Base-by-base conservation (phyloP, 2,888 invertebrate genomes). In the Alentia gelatinosa region DNA sequence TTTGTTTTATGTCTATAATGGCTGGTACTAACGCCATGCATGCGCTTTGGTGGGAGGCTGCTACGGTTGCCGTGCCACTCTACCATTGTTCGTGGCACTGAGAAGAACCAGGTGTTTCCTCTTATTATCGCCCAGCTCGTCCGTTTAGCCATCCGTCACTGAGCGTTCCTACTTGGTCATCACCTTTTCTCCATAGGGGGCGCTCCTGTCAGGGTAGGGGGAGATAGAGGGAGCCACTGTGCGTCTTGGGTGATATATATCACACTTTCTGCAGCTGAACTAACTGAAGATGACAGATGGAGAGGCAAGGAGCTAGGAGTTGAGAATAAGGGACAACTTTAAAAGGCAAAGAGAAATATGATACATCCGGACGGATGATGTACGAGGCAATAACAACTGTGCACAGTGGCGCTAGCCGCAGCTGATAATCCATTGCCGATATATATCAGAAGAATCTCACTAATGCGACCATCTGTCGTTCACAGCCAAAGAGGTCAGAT, bases 71-170 rank as follows among this genome's bases (percentile, higher is more conserved):
- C 19, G 47, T 47, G 9, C n/a, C 9, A 63, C n/a, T 63, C 15
- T 15, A 5, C 15, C n/a, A 63, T 63, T n/a, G n/a, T 63, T 4
- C 15, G 63, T 5, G 19, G 19, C n/a, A 4, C 63, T 63, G 63
- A 63, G 63, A 63, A 63, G 63, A 63, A 63, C 15, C 63, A 63
- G 63, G 63, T 63, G 63, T 63, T 63, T 63, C n/a, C 63, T n/a
- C n/a, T 63, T 63, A 63, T 63, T 63, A 63, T 63, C 63, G 63
- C 63, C 63, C 63, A 63, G 19, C 63, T 4, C 47, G 47, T 47
- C 63, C n/a, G 12, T n/a, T n/a, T 63, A 23, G 4, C 63, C 63
- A 63, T 63, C 63, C 4, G n/a, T 63, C 63, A 63, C n/a, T 15
- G 63, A 9, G n/a, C n/a, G 63, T 5, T 47, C 47, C 63, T n/a